Base-by-base conservation (phyloP, 2,888 invertebrate genomes). In the Phalangium opilio region DNA sequence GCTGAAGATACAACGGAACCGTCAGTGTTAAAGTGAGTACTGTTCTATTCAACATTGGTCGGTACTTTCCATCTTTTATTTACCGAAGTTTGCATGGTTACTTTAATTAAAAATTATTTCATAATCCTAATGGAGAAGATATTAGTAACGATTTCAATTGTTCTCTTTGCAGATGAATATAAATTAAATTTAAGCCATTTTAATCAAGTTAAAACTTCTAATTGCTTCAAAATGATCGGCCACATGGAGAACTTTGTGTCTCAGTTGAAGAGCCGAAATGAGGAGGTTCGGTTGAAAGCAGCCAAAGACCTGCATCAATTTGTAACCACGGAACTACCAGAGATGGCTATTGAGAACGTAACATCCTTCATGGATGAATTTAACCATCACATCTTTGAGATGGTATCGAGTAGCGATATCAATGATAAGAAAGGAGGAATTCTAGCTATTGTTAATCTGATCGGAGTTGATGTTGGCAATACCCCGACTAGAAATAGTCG, bases 381-480 rank as follows among this genome's bases (percentile, higher is more conserved):
- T 63, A 91, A 91, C 65, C 85, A 87, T 62, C 85, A 89, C 62
- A 91, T 95, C 56, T 87, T 86, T 65, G 87, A 90, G 65, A 89
- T 95, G 91, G 87, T 93, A 2, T 85, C 86, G 12, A 85, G 87
- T 58, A 78, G 81, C 41, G 55, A 95, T 65, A 79, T 83, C 33
- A 84, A 86, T 67, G 93, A 93, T 65, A 87, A 86, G 63, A 93
- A 91, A 69, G 93, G 93, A 50, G 93, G 90, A 46, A 90, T 93
- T 54, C 68, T 93, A 47, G 91, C 93, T 7, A 95, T 95, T 61
- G 89, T 90, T 58, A 90, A 89, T 61, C 74, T 96, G 7, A 85
- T 93, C 57, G 85, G 85, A 48, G 85, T 89, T 5, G 93, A 93
- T 67, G 83, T 89, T 51, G 87, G 90, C 17, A 89, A 89, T 59